Conservation (phyloP, 2,113 vertebrate genomes). For the human region GRCh38 chr9:75825001-75825500, state of each 20-base stretch:
- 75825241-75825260: neutral
- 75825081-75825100: neutral
- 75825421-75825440: neutral
- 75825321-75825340: neutral
- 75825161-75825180: neutral
- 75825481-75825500: neutral
- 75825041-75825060: conserved; percentile 25
- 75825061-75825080: conserved; percentile 9
- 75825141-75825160: conserved; percentile 17
- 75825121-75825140: neutral
- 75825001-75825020: conserved; percentile 67
- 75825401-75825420: neutral
- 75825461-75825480: neutral
- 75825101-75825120: neutral
- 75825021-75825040: conserved; percentile 30
- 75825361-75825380: neutral
- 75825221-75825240: neutral
- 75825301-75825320: neutral
- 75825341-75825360: neutral
- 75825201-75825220: neutral
- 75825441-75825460: neutral
- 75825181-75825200: neutral
- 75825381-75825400: neutral
- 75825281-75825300: neutral
- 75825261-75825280: neutral